A percentile compares a stretch with the other conserved stretches of the same genome.
Evolutionary conservation across 2,797 vertebrate species (phyloP).

Genomic region (Acrocephalus scirpaceus): DNA sequence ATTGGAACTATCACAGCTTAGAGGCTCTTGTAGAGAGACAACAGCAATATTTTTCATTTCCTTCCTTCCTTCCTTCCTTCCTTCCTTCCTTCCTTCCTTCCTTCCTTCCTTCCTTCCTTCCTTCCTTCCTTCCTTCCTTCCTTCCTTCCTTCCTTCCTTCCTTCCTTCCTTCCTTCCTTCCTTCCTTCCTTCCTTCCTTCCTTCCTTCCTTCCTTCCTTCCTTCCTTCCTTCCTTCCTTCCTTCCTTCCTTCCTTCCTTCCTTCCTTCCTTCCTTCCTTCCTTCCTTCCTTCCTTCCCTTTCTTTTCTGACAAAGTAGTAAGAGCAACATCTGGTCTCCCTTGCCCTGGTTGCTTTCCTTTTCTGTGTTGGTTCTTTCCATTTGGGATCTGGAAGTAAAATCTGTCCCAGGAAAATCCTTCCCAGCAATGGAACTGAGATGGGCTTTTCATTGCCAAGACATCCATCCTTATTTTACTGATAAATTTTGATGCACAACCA

Average conservation of each 20-base stretch:
- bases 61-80: fast-evolving
- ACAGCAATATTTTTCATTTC: background rate
- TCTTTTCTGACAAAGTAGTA: too few species aligned
- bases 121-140: too few species aligned
- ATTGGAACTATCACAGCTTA: background rate
- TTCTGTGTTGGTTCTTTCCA: background rate
- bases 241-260: too few species aligned
- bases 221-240: too few species aligned
- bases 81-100: fast-evolving
- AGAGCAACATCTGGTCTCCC: background rate
- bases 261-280: fast-evolving
- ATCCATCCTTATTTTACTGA: background rate
- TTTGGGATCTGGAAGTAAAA: background rate
- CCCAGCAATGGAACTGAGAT: background rate
- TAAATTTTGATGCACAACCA: background rate
- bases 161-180: fast-evolving
- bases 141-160: too few species aligned
- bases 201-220: too few species aligned
- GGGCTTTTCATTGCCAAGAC: background rate
- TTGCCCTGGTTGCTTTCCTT: background rate
- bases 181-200: fast-evolving
- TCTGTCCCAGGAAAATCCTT: background rate
- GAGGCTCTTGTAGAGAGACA: background rate
- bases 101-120: too few species aligned
- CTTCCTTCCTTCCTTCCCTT: too few species aligned